Base-by-base conservation (phyloP, 53 echinoderm and acorn worm species). In the Zoroaster sp. region DNA sequence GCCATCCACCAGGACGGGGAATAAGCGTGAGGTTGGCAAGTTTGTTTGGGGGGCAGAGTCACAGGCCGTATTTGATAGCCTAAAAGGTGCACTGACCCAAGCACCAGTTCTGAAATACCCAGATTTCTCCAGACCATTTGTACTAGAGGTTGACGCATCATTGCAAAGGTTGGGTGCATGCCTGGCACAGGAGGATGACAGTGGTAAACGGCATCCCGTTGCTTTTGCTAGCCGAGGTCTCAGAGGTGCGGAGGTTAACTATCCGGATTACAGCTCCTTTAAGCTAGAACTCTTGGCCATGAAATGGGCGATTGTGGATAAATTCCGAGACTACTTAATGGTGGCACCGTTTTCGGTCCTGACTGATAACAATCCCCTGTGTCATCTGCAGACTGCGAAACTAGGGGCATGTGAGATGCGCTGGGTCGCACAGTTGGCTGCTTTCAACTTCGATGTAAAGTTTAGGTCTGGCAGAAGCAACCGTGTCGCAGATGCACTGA, bases 331-430 rank as follows among this genome's bases (percentile, higher is more conserved):
- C n/a, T n/a, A n/a, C n/a, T n/a, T n/a, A n/a, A n/a, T n/a, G n/a
- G n/a, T n/a, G n/a, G n/a, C n/a, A n/a, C n/a, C n/a, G n/a, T n/a
- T n/a, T n/a, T n/a, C n/a, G n/a, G n/a, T n/a, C n/a, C n/a, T n/a
- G n/a, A n/a, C n/a, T n/a, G n/a, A n/a, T 17, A 59, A 39, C n/a
- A n/a, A n/a, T n/a, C n/a, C n/a, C n/a, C n/a, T n/a, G n/a, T n/a
- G n/a, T n/a, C 66, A 80, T 37, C 3, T 80, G 1, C 34, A 63
- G 63, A 80, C 80, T 2, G 80, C 80, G 31, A 80, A 80, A 15
- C 20, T 80, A 32, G 66, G 83, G 36, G 83, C 43, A 3, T 41
- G 41, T 65, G 83, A 83, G 42, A 2, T 42, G 4, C 17, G 68
- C 1, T 83, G 83, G 66, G 69, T 40, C 4, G 65, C 83, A 2